phyloP scores from a whole-genome alignment of 2,113 vertebrate species.

The Telmatochromis sp. region DNA sequence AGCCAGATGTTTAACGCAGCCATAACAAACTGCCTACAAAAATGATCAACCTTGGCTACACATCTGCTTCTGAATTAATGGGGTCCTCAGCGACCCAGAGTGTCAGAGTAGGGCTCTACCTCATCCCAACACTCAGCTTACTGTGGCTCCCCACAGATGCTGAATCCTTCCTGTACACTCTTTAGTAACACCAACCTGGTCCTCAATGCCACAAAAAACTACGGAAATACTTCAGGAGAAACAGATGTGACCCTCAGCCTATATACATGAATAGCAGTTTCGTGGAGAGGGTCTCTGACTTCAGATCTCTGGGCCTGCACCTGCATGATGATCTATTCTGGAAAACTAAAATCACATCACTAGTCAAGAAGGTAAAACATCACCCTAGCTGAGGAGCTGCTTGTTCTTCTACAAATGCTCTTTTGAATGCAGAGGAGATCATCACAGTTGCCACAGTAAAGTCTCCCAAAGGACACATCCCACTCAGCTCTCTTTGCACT shows the following conservation, averaged over 20 bases:
- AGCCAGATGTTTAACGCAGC: neutral
- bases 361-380: neutral
- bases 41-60: neutral
- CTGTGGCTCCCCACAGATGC: accelerated
- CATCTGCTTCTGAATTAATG: neutral
- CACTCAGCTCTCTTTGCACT: neutral
- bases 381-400: accelerated
- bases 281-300: neutral
- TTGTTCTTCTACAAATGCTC: neutral
- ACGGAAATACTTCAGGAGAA: neutral
- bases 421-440: accelerated
- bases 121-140: neutral
- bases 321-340: neutral
- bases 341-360: neutral
- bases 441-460: neutral
- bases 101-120: neutral
- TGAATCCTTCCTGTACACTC: neutral
- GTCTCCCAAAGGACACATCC: neutral
- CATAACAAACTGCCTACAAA: neutral
- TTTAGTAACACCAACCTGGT: neutral
- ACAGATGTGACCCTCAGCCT: neutral
- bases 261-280: neutral
- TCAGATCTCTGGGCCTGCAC: accelerated
- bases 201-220: neutral
- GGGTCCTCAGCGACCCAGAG: neutral